Base-by-base conservation (phyloP, 1,140 invertebrate species). In the Drusus annulatus region DNA sequence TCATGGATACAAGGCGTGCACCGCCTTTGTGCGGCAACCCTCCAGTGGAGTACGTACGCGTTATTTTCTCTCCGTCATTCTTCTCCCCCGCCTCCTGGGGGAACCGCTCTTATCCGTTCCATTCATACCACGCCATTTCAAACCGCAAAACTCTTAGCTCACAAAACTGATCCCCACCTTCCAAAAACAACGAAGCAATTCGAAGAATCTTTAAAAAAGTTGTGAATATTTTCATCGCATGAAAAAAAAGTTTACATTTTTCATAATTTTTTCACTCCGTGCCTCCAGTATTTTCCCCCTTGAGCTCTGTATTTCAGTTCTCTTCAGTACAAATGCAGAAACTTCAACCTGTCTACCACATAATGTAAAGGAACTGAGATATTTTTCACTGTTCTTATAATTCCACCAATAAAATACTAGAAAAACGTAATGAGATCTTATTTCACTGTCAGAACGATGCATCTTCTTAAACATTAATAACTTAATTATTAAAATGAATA, bases 281-380 rank as follows among this genome's bases (percentile, higher is more conserved):
- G 25, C 16, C 10, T 25, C 2, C 62, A 25, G 25, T 21, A 16
- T 25, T 21, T 65, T 16, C 21, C 7, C 16, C 6, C n/a, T n/a
- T 6, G 16, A 31, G 25, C 16, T 13, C 13, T 13, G 21, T 15
- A 65, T 65, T 28, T 65, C 62, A 65, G 13, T 3, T 31, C 10
- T 65, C 62, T 21, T 56, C 16, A 65, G 62, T 65, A 65, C 25
- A 65, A 69, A 69, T 69, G 65, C 65, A 69, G 36, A 69, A 45
- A 45, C 65, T 69, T 69, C 17, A 69, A 50, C 28, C 31, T 69
- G 65, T 69, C 65, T 69, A 36, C 31, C 36, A 50, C 21, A 50
- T 69, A 19, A 51, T 65, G 25, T 65, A 36, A 60, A 23, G 56
- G 23, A 60, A 19, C 56, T 15, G 56, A 60, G 56, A 6, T 13